Percentiles rank a stretch among this genome's conserved stretches.
phyloP scores from a whole-genome alignment of 2,113 vertebrate species.

The Mobula birostris region DNA sequence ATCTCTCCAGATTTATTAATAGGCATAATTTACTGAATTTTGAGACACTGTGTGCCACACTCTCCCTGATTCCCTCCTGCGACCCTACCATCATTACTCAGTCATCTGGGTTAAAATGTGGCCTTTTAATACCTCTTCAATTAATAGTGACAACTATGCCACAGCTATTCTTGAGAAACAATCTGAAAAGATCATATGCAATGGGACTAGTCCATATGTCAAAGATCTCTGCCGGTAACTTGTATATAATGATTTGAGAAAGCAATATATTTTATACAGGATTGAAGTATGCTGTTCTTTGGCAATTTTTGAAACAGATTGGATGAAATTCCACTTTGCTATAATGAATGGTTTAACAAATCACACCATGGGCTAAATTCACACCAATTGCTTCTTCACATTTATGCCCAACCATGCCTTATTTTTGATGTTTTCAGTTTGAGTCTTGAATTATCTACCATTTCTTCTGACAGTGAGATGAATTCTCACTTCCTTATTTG shows the following conservation, averaged over 20 bases:
- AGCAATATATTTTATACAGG: no score
- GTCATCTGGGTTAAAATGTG: background rate
- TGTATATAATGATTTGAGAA: background rate
- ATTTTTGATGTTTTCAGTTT: background rate
- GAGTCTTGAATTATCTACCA: background rate
- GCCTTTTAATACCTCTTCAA: background rate
- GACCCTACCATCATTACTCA: constrained; percentile 16
- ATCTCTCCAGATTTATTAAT: constrained; percentile 23
- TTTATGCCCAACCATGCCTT: background rate
- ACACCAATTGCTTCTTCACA: background rate
- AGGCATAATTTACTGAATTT: constrained; percentile 28
- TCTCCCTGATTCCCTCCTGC: background rate
- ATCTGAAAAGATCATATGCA: constrained; percentile 2
- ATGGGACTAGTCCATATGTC: background rate
- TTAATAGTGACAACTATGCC: background rate
- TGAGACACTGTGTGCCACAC: background rate
- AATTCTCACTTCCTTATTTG: background rate
- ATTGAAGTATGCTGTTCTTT: background rate
- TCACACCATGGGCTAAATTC: background rate
- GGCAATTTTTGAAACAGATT: background rate
- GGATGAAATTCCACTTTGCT: background rate
- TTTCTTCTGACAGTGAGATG: background rate
- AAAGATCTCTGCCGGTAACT: background rate
- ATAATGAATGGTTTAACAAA: no score
- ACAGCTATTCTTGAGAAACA: background rate